phyloP scores from a whole-genome alignment of 2,797 vertebrate genomes.

The Trachops cirrhosus region DNA sequence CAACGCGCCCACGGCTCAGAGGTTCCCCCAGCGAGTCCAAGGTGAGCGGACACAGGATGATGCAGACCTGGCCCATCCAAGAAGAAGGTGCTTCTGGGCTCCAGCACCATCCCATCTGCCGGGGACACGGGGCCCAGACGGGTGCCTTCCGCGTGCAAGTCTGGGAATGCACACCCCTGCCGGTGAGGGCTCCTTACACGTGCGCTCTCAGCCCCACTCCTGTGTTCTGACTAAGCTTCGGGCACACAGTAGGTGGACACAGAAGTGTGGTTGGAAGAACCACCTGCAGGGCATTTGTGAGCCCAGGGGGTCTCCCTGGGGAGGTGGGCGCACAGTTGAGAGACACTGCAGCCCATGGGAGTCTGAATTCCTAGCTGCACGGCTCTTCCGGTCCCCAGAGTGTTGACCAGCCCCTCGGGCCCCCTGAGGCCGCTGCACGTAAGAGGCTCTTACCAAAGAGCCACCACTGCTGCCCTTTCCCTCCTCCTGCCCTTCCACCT shows the following conservation, averaged over 20 bases:
- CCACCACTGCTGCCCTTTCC: background rate
- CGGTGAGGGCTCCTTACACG: fast-evolving
- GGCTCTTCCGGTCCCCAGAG: background rate
- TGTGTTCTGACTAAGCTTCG: background rate
- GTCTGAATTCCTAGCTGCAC: fast-evolving
- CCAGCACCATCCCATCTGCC: fast-evolving
- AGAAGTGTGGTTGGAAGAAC: background rate
- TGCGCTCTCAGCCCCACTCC: background rate
- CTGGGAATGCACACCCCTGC: fast-evolving
- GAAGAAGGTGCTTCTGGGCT: background rate
- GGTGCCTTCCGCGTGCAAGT: fast-evolving
- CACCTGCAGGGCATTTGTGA: background rate
- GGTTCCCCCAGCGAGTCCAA: fast-evolving
- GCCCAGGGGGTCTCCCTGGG: background rate
- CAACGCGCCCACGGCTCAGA: background rate
- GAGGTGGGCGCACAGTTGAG: fast-evolving
- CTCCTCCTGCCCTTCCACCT: background rate
- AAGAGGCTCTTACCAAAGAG: background rate
- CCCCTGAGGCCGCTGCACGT: fast-evolving
- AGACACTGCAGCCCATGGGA: fast-evolving
- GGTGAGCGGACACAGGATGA: background rate
- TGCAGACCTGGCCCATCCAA: background rate
- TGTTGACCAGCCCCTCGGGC: fast-evolving
- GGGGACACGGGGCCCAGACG: fast-evolving
- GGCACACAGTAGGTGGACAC: background rate